phyloP scores from a whole-genome alignment of 2,113 vertebrate genomes.

The Amblyornis subalaris region DNA sequence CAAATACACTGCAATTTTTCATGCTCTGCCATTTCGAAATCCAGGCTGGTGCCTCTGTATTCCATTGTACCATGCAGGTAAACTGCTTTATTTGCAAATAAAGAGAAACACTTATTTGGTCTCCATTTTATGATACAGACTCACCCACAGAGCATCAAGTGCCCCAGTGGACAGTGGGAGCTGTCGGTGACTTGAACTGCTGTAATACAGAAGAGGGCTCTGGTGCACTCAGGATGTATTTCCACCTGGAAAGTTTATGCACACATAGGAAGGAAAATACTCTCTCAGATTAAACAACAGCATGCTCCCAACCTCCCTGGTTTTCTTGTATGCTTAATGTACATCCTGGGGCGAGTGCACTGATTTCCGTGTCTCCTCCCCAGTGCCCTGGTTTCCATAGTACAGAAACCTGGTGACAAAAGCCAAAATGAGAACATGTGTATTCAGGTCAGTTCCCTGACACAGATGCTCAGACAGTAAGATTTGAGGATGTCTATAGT shows the following conservation, averaged over 20 bases:
- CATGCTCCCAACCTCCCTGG: not conserved
- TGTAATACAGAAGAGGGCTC: not conserved
- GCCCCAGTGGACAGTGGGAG: not conserved
- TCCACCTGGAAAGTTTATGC: not conserved
- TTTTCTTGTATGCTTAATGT: not conserved
- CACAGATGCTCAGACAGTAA: not conserved
- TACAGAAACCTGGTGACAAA: not conserved
- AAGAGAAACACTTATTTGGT: not conserved
- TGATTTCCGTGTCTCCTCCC: not conserved
- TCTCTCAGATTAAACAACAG: not conserved
- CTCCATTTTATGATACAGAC: not conserved
- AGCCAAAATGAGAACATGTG: not conserved
- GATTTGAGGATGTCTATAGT: not conserved
- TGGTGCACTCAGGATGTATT: not conserved
- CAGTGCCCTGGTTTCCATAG: not conserved
- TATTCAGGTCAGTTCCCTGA: not conserved
- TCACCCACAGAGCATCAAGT: not conserved
- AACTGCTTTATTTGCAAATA: not conserved
- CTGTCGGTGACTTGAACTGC: not conserved
- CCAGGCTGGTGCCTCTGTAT: not conserved
- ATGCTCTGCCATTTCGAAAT: not conserved
- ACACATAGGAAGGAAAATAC: not conserved
- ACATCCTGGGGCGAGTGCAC: not conserved
- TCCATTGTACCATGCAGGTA: not conserved
- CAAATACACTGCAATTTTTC: not conserved